These are phyloP conservation scores for Hyphantria cunea DNA, from an alignment of 1,140 invertebrate species.

Conservation along the genomic window DNA sequence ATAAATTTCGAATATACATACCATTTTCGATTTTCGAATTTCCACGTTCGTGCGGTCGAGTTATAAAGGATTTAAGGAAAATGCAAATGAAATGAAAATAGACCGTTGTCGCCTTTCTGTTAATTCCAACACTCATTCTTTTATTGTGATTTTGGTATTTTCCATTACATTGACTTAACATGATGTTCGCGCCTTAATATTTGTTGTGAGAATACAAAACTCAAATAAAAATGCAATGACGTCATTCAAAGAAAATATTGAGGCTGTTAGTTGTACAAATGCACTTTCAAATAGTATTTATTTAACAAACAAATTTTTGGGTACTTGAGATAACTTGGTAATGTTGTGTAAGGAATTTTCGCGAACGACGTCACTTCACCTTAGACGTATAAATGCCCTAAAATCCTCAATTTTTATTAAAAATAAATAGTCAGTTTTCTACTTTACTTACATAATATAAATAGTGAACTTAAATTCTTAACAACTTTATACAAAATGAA, in stretches of 20 bases:
- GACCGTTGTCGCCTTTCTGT: conserved; percentile 69
- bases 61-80: conserved; percentile 57
- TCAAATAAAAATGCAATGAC: conserved; percentile 54
- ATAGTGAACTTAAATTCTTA: conserved; percentile 65
- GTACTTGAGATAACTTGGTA: conserved; percentile 10
- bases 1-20: conserved; percentile 75
- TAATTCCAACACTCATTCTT: conserved; percentile 81
- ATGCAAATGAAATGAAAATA: conserved; percentile 64
- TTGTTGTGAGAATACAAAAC: conserved; percentile 81
- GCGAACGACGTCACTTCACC: conserved; percentile 50
- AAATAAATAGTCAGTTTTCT: conserved; percentile 75
- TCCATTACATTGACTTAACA: conserved; percentile 59
- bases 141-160: conserved; percentile 78
- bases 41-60: conserved; percentile 43
- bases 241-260: conserved; percentile 37
- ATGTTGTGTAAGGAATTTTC: conserved; percentile 16
- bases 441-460: conserved; percentile 70
- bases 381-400: conserved; percentile 55
- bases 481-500: conserved; percentile 75
- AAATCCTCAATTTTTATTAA: conserved; percentile 56
- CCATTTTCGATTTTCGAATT: conserved; percentile 62
- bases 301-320: conserved; percentile 15
- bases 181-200: conserved; percentile 72
- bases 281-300: conserved; percentile 3
- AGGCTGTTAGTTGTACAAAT: conserved; percentile 1